Base-by-base conservation (phyloP, 2,888 invertebrate species). In the Amphipoea oculea region DNA sequence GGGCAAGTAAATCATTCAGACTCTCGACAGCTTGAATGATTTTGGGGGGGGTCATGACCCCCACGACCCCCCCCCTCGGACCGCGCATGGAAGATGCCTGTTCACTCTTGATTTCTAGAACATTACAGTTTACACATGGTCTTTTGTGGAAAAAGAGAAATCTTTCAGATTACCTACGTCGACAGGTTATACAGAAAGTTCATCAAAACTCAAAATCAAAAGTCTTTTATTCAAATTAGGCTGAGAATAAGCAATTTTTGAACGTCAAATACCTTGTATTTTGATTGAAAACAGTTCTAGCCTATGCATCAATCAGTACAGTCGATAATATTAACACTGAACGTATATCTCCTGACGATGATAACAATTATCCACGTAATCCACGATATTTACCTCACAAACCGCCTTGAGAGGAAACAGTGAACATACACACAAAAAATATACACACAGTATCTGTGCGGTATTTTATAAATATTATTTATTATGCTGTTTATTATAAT, bases 401-500 rank as follows among this genome's bases (percentile, higher is more conserved):
- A 45, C 54, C 68, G 60, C 67, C 40, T 72, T 84, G 73, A 73
- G 72, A 60, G 54, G 12, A 73, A 71, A 81, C 81, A 72, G 68
- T 42, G 65, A 36, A 36, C 81, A 45, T 67, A 42, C 57, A 75
- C 42, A 40, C 40, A 51, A 75, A 17, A 20, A 23, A 45, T 17
- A 45, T 2, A 76, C 65, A 79, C 48, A 12, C 72, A 48, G 68
- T 62, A 48, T 70, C 45, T 57, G 23, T 45, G 69, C 36, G 63
- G 67, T 77, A 77, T 85, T 77, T 85, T 60, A 29, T 29, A 65
- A 74, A 81, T 71, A 73, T 77, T 78, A 85, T 85, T 73, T 82
- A 82, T 75, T 69, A 79, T 83, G 66, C 71, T 85, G 83, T 83
- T 83, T 83, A 79, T 51, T 86, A 82, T 86, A 88, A 87, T 74